Percentiles rank a stretch among this genome's conserved stretches.
Conservation (phyloP, 2,113 vertebrate genomes). For the Sciurus niger region DNA sequence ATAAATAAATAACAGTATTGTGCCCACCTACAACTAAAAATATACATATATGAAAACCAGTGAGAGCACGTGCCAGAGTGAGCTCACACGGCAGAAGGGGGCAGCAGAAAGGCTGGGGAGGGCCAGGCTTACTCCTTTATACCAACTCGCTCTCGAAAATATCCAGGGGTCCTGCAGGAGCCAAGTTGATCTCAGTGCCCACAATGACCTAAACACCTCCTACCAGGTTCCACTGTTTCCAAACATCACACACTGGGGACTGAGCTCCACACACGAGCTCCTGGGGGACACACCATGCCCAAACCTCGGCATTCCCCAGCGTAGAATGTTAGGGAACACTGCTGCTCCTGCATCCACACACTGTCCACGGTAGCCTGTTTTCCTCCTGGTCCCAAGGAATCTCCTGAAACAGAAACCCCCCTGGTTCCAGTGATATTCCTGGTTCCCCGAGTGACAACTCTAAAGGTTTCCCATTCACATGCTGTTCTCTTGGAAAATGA, state of each 20-base stretch:
- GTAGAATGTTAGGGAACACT: not conserved
- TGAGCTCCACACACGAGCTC: not conserved
- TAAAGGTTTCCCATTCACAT: not conserved
- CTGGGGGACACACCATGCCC: not conserved
- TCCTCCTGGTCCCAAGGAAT: not conserved
- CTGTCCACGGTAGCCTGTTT: not conserved
- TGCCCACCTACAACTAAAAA: too few species aligned
- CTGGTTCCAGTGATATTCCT: not conserved
- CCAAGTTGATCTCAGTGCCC: not conserved
- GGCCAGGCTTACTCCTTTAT: not conserved
- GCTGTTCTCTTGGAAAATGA: not conserved
- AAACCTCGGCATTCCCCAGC: not conserved
- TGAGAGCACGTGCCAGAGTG: too few species aligned
- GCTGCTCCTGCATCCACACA: not conserved
- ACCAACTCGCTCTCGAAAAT: not conserved
- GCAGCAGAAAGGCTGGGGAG: not conserved
- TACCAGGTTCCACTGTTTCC: not conserved
- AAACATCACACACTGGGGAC: not conserved
- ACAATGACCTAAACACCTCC: not conserved
- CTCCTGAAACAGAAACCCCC: not conserved
- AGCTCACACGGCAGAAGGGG: not conserved
- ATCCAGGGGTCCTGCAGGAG: not conserved
- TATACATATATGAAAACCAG: not conserved
- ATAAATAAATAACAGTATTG: too few species aligned
- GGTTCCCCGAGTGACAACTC: not conserved